Conservation (phyloP, 2,113 vertebrate genomes). For the Platycercus adscitus region DNA sequence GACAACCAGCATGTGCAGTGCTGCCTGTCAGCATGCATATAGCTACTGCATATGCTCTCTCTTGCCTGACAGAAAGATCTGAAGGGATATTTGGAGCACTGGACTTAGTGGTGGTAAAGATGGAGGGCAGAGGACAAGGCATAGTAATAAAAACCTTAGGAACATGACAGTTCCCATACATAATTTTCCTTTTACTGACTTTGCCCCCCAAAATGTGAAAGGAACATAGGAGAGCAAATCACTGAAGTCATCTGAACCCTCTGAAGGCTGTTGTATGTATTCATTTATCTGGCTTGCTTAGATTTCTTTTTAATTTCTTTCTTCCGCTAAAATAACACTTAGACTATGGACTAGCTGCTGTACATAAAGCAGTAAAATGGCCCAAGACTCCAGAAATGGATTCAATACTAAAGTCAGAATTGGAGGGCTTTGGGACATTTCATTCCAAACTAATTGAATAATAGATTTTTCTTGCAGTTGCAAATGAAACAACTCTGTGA, state of each 20-base stretch:
- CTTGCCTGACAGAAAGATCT: background rate
- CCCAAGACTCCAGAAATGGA: background rate
- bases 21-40: background rate
- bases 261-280: background rate
- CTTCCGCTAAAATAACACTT: background rate
- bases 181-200: background rate
- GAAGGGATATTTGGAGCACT: rapidly evolving
- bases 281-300: background rate
- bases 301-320: background rate
- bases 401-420: background rate
- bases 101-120: background rate
- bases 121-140: background rate
- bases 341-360: background rate
- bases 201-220: background rate
- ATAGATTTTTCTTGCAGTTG: background rate
- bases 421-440: background rate
- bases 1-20: background rate
- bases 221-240: background rate
- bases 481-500: background rate
- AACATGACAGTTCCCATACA: background rate
- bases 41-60: background rate
- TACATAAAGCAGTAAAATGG: background rate
- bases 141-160: background rate
- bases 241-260: background rate
- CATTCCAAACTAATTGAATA: background rate